phyloP scores from a whole-genome alignment of 2,797 vertebrate genomes.

The Botia kubotai region DNA sequence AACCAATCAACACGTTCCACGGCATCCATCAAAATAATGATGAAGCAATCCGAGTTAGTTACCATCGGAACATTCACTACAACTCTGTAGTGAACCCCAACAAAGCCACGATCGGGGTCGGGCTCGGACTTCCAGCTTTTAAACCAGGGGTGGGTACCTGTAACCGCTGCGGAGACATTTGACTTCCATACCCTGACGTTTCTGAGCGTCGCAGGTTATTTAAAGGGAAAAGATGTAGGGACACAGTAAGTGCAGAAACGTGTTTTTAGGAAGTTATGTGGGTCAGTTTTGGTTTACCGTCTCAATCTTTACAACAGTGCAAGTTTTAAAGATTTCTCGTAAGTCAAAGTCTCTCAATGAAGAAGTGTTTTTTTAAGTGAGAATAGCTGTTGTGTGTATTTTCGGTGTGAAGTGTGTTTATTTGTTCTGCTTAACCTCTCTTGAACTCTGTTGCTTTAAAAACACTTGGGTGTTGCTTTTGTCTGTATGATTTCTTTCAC shows the following conservation, averaged over 20 bases:
- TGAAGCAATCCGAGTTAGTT: conserved; percentile 95
- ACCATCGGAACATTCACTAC: conserved; percentile 96
- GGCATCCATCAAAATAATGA: conserved; percentile 95
- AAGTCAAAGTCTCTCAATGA: not conserved
- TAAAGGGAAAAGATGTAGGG: not conserved
- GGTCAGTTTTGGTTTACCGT: not conserved
- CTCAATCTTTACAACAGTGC: not conserved
- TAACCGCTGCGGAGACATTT: not conserved
- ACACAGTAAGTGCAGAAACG: not conserved
- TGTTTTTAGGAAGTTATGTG: not conserved
- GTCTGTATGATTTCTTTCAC: conserved; percentile 17
- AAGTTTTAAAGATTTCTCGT: not conserved
- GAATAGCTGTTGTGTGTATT: conserved; percentile 2
- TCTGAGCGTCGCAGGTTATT: not conserved
- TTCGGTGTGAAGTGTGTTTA: not conserved
- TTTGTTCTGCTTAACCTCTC: not conserved
- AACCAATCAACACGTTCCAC: conserved; percentile 96
- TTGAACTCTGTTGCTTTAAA: conserved; percentile 14
- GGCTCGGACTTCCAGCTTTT: conserved; percentile 91
- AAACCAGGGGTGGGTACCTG: conserved; percentile 87
- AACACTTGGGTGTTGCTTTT: conserved; percentile 34
- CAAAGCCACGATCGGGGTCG: conserved; percentile 94
- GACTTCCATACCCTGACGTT: not conserved
- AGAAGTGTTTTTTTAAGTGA: conserved; percentile 1
- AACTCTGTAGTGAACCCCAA: conserved; percentile 96